Evolutionary conservation across 2,888 invertebrate genomes (phyloP).

Genomic region (Athalia cordata): DNA sequence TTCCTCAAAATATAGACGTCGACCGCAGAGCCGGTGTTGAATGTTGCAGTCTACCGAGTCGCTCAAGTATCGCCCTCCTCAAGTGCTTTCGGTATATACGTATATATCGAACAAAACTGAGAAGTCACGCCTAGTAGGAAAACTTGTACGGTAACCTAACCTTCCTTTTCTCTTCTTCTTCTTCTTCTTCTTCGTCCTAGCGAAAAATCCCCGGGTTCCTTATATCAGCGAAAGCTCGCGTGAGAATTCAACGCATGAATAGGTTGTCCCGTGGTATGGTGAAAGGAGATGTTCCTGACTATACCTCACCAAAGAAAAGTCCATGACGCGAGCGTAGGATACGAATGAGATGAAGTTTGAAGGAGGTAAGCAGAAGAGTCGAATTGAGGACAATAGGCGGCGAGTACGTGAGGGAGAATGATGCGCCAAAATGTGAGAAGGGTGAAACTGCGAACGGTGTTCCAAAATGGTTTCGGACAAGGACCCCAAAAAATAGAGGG

Average conservation of each 20-base stretch:
- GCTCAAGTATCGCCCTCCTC: slow-evolving; percentile 23
- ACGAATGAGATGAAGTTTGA: slow-evolving; percentile 17
- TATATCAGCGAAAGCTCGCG: slow-evolving; percentile 2
- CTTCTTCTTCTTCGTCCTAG: background rate
- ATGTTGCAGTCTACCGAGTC: background rate
- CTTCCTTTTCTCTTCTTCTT: background rate
- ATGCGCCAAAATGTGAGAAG: slow-evolving; percentile 23
- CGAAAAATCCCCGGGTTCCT: slow-evolving; percentile 6
- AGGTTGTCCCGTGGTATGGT: background rate
- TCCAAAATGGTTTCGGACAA: slow-evolving; percentile 20
- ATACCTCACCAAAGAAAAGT: slow-evolving; percentile 15
- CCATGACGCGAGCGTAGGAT: slow-evolving; percentile 32
- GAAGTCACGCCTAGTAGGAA: slow-evolving; percentile 18
- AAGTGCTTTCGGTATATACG: slow-evolving; percentile 20
- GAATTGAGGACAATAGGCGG: slow-evolving; percentile 25
- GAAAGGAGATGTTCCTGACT: slow-evolving; percentile 18
- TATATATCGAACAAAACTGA: background rate
- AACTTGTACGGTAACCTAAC: background rate
- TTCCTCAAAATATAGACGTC: slow-evolving; percentile 12
- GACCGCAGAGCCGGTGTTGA: background rate
- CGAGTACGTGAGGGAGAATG: slow-evolving; percentile 29
- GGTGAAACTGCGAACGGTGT: slow-evolving; percentile 6
- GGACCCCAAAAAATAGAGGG: background rate
- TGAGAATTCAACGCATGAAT: slow-evolving; percentile 37
- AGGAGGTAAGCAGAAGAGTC: slow-evolving; percentile 21